Evolutionary conservation across 2,113 vertebrate genomes (phyloP).

Genomic region (Equus quagga): DNA sequence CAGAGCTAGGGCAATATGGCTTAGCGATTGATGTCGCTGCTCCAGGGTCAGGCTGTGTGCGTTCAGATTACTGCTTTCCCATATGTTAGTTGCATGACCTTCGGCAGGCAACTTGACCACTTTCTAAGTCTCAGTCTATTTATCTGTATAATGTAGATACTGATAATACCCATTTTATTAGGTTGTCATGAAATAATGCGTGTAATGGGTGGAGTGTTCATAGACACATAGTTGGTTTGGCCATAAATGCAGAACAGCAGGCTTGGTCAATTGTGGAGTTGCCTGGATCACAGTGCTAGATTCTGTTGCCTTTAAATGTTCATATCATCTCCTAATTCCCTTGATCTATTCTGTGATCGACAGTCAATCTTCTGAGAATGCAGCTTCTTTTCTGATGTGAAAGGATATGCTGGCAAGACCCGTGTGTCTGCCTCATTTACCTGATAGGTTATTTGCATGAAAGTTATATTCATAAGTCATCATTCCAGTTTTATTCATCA

Average conservation of each 20-base stretch:
- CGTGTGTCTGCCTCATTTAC: background rate
- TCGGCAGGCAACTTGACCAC: background rate
- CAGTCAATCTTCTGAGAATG: background rate
- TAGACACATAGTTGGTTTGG: background rate
- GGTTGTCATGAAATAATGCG: background rate
- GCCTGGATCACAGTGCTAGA: background rate
- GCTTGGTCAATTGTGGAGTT: too few species aligned
- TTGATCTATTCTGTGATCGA: background rate
- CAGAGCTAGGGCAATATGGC: background rate
- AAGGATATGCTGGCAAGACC: background rate
- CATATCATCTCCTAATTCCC: background rate
- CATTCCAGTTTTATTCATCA: conserved; percentile 15
- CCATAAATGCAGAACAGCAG: background rate
- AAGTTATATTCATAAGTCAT: conserved; percentile 21
- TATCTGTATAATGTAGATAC: background rate
- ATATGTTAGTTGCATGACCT: background rate
- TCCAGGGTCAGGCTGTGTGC: background rate
- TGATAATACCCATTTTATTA: background rate
- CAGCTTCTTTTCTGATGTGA: background rate
- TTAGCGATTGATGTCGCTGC: background rate
- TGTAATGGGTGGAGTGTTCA: background rate
- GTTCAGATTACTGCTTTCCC: background rate
- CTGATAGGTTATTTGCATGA: background rate
- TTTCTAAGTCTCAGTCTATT: background rate
- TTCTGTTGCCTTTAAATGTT: background rate